These are phyloP conservation scores for Crotalus tigris DNA, from an alignment of 2,113 vertebrate genomes.

Conservation along the genomic window DNA sequence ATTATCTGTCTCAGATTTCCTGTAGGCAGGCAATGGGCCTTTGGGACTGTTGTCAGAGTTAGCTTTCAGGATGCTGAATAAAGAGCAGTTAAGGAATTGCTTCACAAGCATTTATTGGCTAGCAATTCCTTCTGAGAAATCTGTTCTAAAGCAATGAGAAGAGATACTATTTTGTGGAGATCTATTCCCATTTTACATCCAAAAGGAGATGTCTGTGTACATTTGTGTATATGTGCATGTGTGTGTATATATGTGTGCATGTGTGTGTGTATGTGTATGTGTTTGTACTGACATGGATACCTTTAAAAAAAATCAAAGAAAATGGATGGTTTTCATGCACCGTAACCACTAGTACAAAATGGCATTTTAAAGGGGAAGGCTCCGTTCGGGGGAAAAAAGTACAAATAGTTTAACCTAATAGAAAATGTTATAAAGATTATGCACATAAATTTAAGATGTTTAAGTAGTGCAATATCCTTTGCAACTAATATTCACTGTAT, in stretches of 20 bases:
- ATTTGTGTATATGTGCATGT: neutral
- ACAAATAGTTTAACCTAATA: neutral
- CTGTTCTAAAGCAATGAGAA: constrained; percentile 27
- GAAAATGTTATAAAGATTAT: neutral
- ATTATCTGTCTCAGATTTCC: constrained; percentile 65
- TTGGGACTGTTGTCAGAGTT: constrained; percentile 45
- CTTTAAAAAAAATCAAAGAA: neutral
- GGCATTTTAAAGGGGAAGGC: neutral
- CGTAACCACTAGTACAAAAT: constrained; percentile 4
- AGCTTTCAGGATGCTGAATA: constrained; percentile 42
- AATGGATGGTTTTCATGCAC: neutral
- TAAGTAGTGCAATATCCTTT: neutral
- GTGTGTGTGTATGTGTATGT: constrained; percentile 1
- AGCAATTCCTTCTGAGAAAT: constrained; percentile 19
- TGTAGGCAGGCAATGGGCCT: constrained; percentile 46
- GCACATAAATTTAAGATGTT: neutral
- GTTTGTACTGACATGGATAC: constrained; percentile 1
- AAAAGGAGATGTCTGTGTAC: neutral
- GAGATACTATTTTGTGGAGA: constrained; percentile 11
- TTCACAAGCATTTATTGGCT: constrained; percentile 27
- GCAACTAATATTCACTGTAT: neutral
- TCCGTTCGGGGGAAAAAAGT: neutral
- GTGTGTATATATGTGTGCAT: neutral
- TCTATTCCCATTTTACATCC: neutral
- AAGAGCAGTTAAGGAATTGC: constrained; percentile 31